Percentiles rank a stretch among this genome's conserved stretches.
Evolutionary conservation across 2,797 vertebrate genomes (phyloP).

Genomic region (Podarcis lilfordi): DNA sequence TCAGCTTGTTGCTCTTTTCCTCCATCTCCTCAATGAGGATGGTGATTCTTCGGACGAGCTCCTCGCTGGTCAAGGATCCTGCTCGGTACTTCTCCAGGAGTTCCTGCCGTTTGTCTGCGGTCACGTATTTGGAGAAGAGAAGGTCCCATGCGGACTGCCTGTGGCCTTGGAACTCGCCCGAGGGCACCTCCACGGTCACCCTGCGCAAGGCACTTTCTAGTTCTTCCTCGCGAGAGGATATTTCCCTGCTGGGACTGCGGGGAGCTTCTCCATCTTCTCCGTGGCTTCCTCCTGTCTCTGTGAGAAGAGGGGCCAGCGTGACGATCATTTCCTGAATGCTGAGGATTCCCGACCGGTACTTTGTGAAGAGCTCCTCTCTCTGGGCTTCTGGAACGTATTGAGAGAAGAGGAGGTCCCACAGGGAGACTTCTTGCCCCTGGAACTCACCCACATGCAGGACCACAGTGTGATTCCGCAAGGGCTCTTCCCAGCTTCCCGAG

Average conservation of each 20-base stretch:
- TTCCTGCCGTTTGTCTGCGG: conserved; percentile 76
- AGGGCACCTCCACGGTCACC: conserved; percentile 44
- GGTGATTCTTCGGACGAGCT: conserved; percentile 8
- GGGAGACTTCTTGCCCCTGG: conserved; percentile 76
- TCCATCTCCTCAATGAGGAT: conserved; percentile 57
- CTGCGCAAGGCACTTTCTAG: conserved; percentile 56
- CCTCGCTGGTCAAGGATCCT: conserved; percentile 39
- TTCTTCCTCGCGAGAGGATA: not conserved
- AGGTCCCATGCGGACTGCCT: conserved; percentile 83
- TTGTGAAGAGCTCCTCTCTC: conserved; percentile 69
- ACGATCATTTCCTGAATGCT: not conserved
- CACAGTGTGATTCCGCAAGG: not conserved
- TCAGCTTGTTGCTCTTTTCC: conserved; percentile 4
- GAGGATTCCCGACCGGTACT: not conserved
- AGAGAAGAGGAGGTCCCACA: conserved; percentile 87
- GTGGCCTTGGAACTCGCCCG: conserved; percentile 78
- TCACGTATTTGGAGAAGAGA: conserved; percentile 84
- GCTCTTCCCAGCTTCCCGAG: conserved; percentile 44
- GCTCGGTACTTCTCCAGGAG: conserved; percentile 68
- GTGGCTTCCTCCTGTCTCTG: not conserved
- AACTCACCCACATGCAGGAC: conserved; percentile 48
- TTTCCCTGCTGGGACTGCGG: not conserved
- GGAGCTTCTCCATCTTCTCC: not conserved
- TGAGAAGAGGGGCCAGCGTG: not conserved
- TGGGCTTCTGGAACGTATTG: conserved; percentile 74